A percentile compares a stretch with the other conserved stretches of the same genome.
Conservation (phyloP, 2,888 invertebrate species). For the Heteropelma amictum region DNA sequence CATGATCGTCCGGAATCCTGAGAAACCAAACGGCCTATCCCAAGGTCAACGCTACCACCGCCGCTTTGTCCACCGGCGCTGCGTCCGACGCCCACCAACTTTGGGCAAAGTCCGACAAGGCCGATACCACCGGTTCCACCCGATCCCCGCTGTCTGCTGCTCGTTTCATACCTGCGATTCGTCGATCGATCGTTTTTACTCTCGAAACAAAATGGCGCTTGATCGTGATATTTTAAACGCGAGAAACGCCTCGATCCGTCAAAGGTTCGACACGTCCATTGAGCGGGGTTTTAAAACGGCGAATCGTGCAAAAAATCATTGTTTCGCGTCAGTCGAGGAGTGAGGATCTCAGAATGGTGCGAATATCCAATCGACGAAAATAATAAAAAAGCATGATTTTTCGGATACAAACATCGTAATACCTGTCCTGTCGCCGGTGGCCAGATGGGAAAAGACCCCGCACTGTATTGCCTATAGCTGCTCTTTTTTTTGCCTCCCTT, state of each 20-base stretch:
- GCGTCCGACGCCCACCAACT: conserved; percentile 73
- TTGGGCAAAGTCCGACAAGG: conserved; percentile 75
- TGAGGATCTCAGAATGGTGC: neutral
- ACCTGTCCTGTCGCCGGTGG: conserved; percentile 78
- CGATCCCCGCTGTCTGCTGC: conserved; percentile 75
- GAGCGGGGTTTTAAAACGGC: neutral
- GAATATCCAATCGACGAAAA: neutral
- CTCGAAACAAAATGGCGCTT: too few relatives aligned
- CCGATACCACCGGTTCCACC: conserved; percentile 73
- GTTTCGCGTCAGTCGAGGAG: neutral
- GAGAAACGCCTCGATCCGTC: neutral
- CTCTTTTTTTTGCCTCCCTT: conserved; percentile 75
- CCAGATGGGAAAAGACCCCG: conserved; percentile 76
- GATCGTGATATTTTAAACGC: neutral
- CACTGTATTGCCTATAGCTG: conserved; percentile 78
- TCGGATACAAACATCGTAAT: conserved; percentile 78
- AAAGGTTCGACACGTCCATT: neutral
- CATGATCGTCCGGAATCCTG: conserved; percentile 71
- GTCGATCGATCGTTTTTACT: neutral
- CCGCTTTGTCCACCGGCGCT: conserved; percentile 70
- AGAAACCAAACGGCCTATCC: conserved; percentile 75
- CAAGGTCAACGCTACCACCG: conserved; percentile 72
- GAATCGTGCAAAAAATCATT: neutral
- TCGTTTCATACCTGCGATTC: conserved; percentile 77
- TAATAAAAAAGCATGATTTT: too few relatives aligned